These are phyloP conservation scores for Iselma pallidipennis DNA, from an alignment of 2,888 invertebrate genomes.

Conservation along the genomic window DNA sequence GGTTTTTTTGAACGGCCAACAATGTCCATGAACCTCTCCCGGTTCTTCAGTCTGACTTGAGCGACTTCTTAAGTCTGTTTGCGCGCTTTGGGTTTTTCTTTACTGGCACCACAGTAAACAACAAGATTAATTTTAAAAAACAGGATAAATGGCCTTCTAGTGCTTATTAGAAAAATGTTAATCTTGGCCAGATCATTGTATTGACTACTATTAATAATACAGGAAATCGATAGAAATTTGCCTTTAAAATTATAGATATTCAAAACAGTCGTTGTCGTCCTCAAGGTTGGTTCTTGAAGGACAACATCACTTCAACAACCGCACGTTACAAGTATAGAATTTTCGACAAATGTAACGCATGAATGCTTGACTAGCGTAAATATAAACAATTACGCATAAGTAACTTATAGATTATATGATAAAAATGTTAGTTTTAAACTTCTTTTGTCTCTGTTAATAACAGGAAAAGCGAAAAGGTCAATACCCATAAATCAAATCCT, in stretches of 20 bases:
- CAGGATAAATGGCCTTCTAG: background rate
- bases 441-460: background rate
- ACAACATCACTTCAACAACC: too few species aligned
- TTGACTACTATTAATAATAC: too few species aligned
- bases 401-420: too few species aligned
- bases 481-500: background rate
- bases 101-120: background rate
- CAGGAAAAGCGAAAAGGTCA: background rate
- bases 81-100: constrained; percentile 5
- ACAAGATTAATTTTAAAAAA: background rate
- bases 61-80: constrained; percentile 19
- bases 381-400: too few species aligned
- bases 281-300: background rate
- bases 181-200: background rate
- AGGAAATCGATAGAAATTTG: background rate
- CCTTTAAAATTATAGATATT: too few species aligned
- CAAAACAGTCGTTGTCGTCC: too few species aligned
- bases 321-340: too few species aligned
- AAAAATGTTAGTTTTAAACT: too few species aligned
- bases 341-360: background rate
- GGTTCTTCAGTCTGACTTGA: constrained; percentile 8
- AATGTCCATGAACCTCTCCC: constrained; percentile 41
- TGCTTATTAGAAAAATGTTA: background rate
- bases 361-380: background rate
- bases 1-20: constrained; percentile 21